A percentile compares a stretch with the other conserved stretches of the same genome.
Conservation (phyloP, 2,113 vertebrate genomes). For the Rhea pennata region DNA sequence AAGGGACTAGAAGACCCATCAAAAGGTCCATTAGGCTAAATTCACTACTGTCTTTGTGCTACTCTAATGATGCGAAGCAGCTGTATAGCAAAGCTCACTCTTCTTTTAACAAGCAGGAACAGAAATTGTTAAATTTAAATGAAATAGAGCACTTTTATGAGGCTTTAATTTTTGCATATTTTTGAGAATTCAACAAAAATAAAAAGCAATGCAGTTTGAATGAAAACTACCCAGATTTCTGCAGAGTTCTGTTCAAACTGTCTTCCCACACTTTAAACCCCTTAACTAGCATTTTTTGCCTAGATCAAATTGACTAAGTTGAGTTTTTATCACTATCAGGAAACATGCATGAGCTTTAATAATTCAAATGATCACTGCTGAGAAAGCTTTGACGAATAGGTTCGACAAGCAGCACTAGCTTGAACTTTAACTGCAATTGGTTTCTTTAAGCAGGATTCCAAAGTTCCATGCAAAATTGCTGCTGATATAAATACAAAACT, state of each 20-base stretch:
- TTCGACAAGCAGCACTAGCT: not conserved
- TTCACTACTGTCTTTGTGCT: constrained; percentile 55
- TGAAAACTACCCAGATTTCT: not conserved
- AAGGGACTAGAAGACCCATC: not conserved
- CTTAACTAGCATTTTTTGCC: not conserved
- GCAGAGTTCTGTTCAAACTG: not conserved
- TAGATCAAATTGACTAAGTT: not conserved
- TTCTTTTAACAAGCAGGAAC: not conserved
- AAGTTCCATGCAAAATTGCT: constrained; percentile 6
- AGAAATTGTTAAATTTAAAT: not conserved
- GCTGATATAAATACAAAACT: not conserved
- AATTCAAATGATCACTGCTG: not conserved
- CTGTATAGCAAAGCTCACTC: constrained; percentile 18
- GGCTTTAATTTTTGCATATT: not conserved
- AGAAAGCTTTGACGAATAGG: not conserved
- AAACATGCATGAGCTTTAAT: not conserved
- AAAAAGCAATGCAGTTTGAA: not conserved
- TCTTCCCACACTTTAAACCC: not conserved
- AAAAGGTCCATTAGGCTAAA: constrained; percentile 27
- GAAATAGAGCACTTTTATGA: not conserved
- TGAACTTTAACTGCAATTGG: not conserved
- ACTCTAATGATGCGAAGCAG: constrained; percentile 35
- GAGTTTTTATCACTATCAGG: not conserved
- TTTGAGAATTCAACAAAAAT: not conserved
- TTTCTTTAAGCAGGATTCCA: constrained; percentile 17